A percentile compares a stretch with the other conserved stretches of the same genome.
phyloP scores from a whole-genome alignment of 1,140 invertebrate genomes.

The Adelges cooleyi region DNA sequence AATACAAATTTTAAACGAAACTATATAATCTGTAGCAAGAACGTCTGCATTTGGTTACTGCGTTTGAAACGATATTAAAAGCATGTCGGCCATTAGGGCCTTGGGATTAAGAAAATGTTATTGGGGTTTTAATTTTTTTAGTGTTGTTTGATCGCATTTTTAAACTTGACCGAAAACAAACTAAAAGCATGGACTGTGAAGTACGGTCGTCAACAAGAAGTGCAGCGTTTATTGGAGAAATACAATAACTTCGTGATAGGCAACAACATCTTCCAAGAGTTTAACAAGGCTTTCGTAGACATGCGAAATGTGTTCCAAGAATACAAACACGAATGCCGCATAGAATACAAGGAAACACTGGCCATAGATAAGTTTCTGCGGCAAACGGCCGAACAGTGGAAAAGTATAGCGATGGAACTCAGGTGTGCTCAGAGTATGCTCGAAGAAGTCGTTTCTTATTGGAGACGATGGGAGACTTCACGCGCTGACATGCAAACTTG shows the following conservation, averaged over 20 bases:
- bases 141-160: conserved; percentile 81
- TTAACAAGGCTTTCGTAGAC: conserved; percentile 80
- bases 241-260: conserved; percentile 83
- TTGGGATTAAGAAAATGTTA: not conserved
- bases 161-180: conserved; percentile 79
- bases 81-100: not conserved
- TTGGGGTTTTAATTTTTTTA: conserved; percentile 36
- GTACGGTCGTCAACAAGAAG: conserved; percentile 71
- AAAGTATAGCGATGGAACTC: conserved; percentile 76
- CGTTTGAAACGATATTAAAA: not conserved
- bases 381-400: conserved; percentile 79
- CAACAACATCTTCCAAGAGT: conserved; percentile 87
- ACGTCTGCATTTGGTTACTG: not conserved
- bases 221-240: conserved; percentile 70
- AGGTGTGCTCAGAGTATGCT: conserved; percentile 77
- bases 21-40: no score
- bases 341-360: conserved; percentile 58
- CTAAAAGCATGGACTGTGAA: conserved; percentile 78
- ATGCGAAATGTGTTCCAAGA: conserved; percentile 84
- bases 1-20: no score
- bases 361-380: conserved; percentile 73
- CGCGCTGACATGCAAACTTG: conserved; percentile 65
- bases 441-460: conserved; percentile 77
- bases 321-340: conserved; percentile 61
- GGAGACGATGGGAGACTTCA: conserved; percentile 67